Conservation (phyloP, 2,113 vertebrate genomes). For the Heliornis fulica region DNA sequence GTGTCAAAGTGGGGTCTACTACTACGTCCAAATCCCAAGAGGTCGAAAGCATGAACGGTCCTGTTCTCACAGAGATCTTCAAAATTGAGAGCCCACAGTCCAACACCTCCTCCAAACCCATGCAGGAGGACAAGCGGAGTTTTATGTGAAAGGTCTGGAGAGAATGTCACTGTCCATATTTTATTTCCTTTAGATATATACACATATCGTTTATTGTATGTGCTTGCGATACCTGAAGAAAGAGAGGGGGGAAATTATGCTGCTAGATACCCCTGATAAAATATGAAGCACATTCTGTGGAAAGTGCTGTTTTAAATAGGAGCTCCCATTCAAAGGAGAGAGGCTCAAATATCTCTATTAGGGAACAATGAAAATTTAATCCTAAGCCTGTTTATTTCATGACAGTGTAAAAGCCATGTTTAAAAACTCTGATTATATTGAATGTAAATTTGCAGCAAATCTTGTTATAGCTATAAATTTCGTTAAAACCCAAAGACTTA, state of each 20-base stretch:
- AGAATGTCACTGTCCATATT: slow-evolving; percentile 89
- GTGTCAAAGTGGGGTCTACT: slow-evolving; percentile 85
- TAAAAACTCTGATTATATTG: not conserved
- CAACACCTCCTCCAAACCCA: slow-evolving; percentile 92
- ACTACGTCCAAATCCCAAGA: slow-evolving; percentile 94
- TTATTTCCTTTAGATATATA: slow-evolving; percentile 80
- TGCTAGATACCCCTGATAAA: not conserved
- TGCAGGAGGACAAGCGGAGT: slow-evolving; percentile 91
- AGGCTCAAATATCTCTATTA: not conserved
- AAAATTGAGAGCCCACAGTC: slow-evolving; percentile 93
- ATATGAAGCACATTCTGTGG: not conserved
- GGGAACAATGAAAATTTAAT: not conserved
- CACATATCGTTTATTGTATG: slow-evolving; percentile 81
- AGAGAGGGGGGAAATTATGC: not conserved
- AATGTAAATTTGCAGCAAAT: not conserved
- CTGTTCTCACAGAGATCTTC: slow-evolving; percentile 83
- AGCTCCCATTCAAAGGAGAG: not conserved
- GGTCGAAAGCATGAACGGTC: slow-evolving; percentile 87
- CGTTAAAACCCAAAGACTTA: slow-evolving; percentile 67
- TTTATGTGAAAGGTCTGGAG: slow-evolving; percentile 69
- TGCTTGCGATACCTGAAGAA: slow-evolving; percentile 79
- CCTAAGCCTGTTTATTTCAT: not conserved
- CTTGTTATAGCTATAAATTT: not conserved
- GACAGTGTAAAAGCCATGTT: not conserved
- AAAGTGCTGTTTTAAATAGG: not conserved